Percentiles rank a stretch among this genome's conserved stretches.
Evolutionary conservation across 2,888 invertebrate genomes (phyloP).

Genomic region (Acleris literana): DNA sequence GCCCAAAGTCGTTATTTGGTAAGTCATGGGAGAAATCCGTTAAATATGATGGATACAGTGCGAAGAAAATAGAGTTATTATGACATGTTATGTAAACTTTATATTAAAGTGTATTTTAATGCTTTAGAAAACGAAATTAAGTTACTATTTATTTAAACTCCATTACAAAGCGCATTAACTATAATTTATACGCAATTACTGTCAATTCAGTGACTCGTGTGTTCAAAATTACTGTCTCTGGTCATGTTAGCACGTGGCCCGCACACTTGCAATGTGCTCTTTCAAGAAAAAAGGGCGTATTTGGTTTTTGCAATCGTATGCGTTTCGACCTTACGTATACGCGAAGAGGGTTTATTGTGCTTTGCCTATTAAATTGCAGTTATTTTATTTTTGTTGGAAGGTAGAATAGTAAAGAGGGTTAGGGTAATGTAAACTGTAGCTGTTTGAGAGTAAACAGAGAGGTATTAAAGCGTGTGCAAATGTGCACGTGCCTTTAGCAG

Average conservation of each 20-base stretch:
- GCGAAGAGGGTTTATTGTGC: neutral
- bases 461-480: conserved; percentile 49
- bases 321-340: no score
- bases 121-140: conserved; percentile 27
- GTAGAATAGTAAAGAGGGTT: conserved; percentile 14
- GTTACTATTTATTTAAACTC: conserved; percentile 9
- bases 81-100: conserved; percentile 38
- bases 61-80: no score
- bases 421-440: conserved; percentile 43
- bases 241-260: conserved; percentile 37
- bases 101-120: conserved; percentile 4
- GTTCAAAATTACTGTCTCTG: conserved; percentile 42
- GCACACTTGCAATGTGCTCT: conserved; percentile 1
- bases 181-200: conserved; percentile 59
- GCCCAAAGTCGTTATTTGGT: no score
- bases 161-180: conserved; percentile 40
- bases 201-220: conserved; percentile 46
- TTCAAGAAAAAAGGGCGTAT: no score
- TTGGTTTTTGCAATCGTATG: no score
- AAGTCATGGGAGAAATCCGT: no score
- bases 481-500: conserved; percentile 45
- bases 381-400: no score
- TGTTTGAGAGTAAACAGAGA: conserved; percentile 49
- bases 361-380: neutral
- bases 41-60: no score